These are phyloP conservation scores for Sebastes nivosus DNA, from an alignment of 2,797 vertebrate species.

Conservation along the genomic window DNA sequence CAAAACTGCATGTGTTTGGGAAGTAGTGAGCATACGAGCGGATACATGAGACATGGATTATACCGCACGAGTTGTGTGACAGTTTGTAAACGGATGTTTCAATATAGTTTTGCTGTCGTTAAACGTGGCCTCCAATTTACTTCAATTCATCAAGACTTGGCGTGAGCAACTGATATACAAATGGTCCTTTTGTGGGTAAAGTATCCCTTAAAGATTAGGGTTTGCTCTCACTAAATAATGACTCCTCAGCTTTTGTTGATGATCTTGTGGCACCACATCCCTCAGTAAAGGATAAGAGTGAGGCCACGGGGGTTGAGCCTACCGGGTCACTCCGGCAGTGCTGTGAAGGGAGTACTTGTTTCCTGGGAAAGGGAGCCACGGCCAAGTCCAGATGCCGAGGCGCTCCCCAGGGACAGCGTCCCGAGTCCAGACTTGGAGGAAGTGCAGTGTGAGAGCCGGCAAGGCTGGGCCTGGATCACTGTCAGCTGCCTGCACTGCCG, in stretches of 20 bases:
- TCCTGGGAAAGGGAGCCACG: slow-evolving; percentile 90
- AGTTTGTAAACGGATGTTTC: background rate
- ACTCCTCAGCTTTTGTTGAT: slow-evolving; percentile 25
- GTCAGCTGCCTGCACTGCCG: slow-evolving; percentile 76
- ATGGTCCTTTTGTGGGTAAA: background rate
- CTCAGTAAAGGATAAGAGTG: slow-evolving; percentile 36
- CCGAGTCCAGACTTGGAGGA: slow-evolving; percentile 82
- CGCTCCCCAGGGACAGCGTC: slow-evolving; percentile 85
- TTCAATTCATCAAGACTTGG: background rate
- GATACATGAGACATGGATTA: background rate
- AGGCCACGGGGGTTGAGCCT: slow-evolving; percentile 45
- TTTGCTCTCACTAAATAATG: slow-evolving; percentile 7
- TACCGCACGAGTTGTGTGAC: background rate
- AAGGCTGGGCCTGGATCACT: slow-evolving; percentile 76
- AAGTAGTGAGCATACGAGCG: background rate
- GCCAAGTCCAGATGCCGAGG: slow-evolving; percentile 92
- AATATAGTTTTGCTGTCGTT: background rate
- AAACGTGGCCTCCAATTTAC: background rate
- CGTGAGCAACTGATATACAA: background rate
- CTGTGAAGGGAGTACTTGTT: slow-evolving; percentile 87
- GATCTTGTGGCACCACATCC: slow-evolving; percentile 50
- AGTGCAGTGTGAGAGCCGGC: slow-evolving; percentile 83
- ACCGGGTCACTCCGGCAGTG: slow-evolving; percentile 76
- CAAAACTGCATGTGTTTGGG: background rate
- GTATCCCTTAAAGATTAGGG: background rate